These are phyloP conservation scores for Drosophila carrolli DNA, from an alignment of 1,140 invertebrate genomes.

Conservation along the genomic window DNA sequence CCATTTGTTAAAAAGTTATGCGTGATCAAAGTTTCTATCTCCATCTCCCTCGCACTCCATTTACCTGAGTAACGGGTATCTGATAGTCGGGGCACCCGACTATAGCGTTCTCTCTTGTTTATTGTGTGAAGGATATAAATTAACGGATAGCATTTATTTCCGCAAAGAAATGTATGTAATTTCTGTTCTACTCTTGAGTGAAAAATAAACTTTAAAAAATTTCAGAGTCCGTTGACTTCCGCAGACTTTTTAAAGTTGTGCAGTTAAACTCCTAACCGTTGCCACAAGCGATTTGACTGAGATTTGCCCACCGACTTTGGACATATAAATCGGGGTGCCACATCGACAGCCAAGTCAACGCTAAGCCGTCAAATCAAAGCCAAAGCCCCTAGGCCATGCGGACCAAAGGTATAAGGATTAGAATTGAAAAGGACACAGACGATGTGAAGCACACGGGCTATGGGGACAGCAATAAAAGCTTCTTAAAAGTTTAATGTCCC, in stretches of 20 bases:
- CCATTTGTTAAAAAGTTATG: too few species aligned
- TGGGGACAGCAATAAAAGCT: conserved; percentile 66
- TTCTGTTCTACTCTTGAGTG: conserved; percentile 1
- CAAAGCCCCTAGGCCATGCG: conserved; percentile 19
- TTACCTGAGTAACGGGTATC: too few species aligned
- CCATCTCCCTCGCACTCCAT: too few species aligned
- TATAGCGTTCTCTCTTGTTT: too few species aligned
- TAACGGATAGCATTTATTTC: conserved; percentile 6
- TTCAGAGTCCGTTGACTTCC: background rate
- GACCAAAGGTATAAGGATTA: conserved; percentile 51
- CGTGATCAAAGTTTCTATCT: too few species aligned
- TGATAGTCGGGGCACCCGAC: too few species aligned
- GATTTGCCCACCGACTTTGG: conserved; percentile 27
- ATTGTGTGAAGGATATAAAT: too few species aligned
- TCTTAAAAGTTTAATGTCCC: conserved; percentile 79
- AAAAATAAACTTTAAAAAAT: too few species aligned
- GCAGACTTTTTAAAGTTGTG: conserved; percentile 24
- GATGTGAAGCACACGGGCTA: conserved; percentile 21
- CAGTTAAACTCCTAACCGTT: background rate
- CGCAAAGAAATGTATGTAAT: conserved; percentile 14
- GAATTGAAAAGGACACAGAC: conserved; percentile 61
- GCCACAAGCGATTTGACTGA: conserved; percentile 31
- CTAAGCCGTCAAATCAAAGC: conserved; percentile 72
- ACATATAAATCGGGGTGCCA: conserved; percentile 62
- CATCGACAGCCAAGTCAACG: conserved; percentile 58